phyloP scores from a whole-genome alignment of 1,140 invertebrate genomes.

The Drosophila chauvacae region DNA sequence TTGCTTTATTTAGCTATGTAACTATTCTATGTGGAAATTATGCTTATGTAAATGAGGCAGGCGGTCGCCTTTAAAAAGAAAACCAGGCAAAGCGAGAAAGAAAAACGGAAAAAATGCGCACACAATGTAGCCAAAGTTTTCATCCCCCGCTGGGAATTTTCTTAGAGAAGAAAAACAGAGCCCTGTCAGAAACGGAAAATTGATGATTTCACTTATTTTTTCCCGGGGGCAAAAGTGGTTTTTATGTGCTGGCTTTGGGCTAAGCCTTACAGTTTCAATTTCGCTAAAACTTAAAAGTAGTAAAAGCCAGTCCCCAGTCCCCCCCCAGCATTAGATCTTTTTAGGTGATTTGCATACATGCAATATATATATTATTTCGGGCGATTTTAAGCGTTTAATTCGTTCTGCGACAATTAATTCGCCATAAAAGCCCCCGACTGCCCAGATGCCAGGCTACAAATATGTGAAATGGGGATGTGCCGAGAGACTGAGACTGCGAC shows the following conservation, averaged over 20 bases:
- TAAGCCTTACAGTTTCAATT: constrained; percentile 28
- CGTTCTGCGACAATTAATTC: constrained; percentile 57
- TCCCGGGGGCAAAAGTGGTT: constrained; percentile 21
- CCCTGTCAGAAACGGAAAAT: constrained; percentile 49
- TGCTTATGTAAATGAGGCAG: constrained; percentile 80
- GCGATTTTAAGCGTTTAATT: constrained; percentile 20
- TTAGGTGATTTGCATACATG: constrained; percentile 32
- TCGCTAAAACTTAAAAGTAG: constrained; percentile 42
- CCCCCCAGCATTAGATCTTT: background rate
- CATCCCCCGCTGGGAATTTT: constrained; percentile 62
- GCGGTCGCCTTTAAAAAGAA: constrained; percentile 44
- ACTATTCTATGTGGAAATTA: constrained; percentile 83
- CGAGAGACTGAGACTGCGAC: constrained; percentile 4
- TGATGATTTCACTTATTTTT: constrained; percentile 82
- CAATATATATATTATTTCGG: constrained; percentile 12
- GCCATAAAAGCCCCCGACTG: constrained; percentile 51
- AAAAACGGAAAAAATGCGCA: constrained; percentile 26
- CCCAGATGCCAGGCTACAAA: constrained; percentile 27
- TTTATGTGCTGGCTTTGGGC: constrained; percentile 57
- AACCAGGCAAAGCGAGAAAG: constrained; percentile 20
- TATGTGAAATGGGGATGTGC: constrained; percentile 32
- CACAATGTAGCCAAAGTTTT: constrained; percentile 68
- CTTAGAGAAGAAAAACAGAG: constrained; percentile 11
- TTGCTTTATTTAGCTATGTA: constrained; percentile 63
- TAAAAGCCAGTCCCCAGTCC: constrained; percentile 2